Evolutionary conservation across 2,888 invertebrate genomes (phyloP).

Genomic region (Perizoma flavofasciatum): DNA sequence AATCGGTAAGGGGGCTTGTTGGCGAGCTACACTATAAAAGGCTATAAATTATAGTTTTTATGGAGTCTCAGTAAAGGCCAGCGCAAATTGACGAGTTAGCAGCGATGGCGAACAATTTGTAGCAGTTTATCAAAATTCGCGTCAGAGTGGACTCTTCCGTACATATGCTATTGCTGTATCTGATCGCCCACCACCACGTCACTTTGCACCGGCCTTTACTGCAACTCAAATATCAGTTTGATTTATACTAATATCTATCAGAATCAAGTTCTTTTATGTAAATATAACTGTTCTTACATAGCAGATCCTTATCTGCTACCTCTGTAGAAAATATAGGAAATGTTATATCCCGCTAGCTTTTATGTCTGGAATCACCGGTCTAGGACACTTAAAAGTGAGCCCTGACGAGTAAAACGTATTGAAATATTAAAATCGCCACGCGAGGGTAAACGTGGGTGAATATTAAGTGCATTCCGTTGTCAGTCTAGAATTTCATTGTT

Average conservation of each 20-base stretch:
- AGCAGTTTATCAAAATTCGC: too few relatives aligned
- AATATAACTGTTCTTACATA: background rate
- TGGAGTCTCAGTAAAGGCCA: too few relatives aligned
- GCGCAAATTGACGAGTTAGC: too few relatives aligned
- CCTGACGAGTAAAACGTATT: conserved; percentile 37
- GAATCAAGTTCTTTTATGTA: background rate
- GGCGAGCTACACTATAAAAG: too few relatives aligned
- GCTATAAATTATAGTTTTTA: too few relatives aligned
- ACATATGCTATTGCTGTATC: too few relatives aligned
- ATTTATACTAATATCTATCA: background rate
- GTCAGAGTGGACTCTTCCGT: too few relatives aligned
- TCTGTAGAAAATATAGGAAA: too few relatives aligned
- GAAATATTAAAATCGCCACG: conserved; percentile 49
- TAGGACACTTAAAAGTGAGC: conserved; percentile 13
- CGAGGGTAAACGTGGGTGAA: conserved; percentile 47
- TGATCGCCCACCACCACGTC: too few relatives aligned
- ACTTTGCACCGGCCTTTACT: too few relatives aligned
- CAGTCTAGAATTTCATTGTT: conserved; percentile 39
- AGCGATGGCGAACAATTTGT: too few relatives aligned
- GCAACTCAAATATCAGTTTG: background rate
- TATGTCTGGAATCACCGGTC: conserved; percentile 4
- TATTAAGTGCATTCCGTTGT: conserved; percentile 50
- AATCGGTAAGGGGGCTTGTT: too few relatives aligned
- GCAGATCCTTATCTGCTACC: background rate
- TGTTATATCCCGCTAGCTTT: background rate